Evolutionary conservation across 1,140 invertebrate genomes (phyloP), one percentile per base, ranked within the genome.

Genomic region (Drosophila suzukii): DNA sequence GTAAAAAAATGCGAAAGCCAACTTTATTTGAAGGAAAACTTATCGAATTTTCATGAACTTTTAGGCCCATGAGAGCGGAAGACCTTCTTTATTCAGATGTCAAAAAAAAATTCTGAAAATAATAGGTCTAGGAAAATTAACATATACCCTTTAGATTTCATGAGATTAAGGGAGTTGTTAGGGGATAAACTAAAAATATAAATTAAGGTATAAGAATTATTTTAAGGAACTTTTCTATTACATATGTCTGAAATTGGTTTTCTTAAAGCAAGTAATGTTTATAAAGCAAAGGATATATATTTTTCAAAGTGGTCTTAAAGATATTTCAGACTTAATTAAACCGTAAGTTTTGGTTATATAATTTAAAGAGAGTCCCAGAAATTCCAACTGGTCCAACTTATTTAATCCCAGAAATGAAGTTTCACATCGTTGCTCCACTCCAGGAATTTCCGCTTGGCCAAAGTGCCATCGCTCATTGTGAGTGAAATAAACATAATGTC

Each of bases 21-120:
- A 77, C 78, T 83, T 78, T 44, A 83, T 82, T 88, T 79, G 50
- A 43, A 62, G 39, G 36, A 68, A 82, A 77, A 77, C 84, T 65
- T 89, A 89, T 88, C 83, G 80, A 83, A 89, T 88, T 88, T 88
- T 80, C 61, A 89, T 89, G 76, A 80, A 79, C 49, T 77, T 62
- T 76, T 73, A 24, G 34, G 56, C 34, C 24, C 8, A 38, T 8
- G 15, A 47, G 54, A 58, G 20, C 27, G 27, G n/a, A 34, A 32
- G 38, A 36, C 24, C 32, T 50, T 65, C n/a, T 63, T 15, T 1
- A 46, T 36, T 65, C 20, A 46, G n/a, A 4, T 13, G 30, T 36
- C 13, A 50, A 49, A 30, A 6, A 49, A 65, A 24, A 56, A 70
- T 60, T 54, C 58, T 17, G 27, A 50, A 17, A 71, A 49, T 15